Percentiles rank a stretch among this genome's conserved stretches.
Conservation (phyloP, 2,113 vertebrate species). For the Lagopus muta region DNA sequence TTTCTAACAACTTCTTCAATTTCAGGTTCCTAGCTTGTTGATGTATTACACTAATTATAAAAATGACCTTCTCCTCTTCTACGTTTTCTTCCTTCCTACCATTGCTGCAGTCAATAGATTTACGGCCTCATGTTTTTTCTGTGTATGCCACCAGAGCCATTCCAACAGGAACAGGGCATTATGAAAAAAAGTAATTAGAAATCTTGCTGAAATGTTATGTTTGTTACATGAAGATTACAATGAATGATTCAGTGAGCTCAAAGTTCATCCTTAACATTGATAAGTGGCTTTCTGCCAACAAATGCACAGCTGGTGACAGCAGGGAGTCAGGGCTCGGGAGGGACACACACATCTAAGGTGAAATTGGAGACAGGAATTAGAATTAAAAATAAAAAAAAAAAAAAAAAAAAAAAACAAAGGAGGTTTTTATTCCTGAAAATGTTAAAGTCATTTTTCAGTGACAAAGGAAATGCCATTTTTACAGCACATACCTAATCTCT, state of each 20-base stretch:
- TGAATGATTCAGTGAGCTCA: constrained; percentile 50
- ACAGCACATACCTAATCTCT: constrained; percentile 49
- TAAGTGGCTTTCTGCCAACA: constrained; percentile 54
- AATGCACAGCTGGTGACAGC: constrained; percentile 49
- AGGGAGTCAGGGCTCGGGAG: constrained; percentile 52
- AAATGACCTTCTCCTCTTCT: constrained; percentile 21
- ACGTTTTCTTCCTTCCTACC: constrained; percentile 2
- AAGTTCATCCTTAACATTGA: constrained; percentile 57
- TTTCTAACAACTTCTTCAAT: constrained; percentile 61
- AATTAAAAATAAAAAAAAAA: neutral
- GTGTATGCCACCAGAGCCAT: constrained; percentile 29
- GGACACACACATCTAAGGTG: constrained; percentile 46
- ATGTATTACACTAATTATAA: constrained; percentile 57
- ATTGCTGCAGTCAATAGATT: constrained; percentile 23
- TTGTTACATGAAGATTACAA: constrained; percentile 52
- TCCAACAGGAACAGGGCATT: constrained; percentile 37
- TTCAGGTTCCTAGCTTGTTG: constrained; percentile 35
- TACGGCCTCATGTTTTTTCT: constrained; percentile 31
- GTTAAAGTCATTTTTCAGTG: constrained; percentile 69
- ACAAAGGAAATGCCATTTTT: constrained; percentile 72
- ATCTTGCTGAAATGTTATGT: constrained; percentile 66
- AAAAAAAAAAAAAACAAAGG: constrained; percentile 60
- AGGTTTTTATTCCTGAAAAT: constrained; percentile 66
- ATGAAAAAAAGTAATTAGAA: constrained; percentile 64
- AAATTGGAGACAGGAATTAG: constrained; percentile 55